phyloP scores from a whole-genome alignment of 1,140 invertebrate genomes.

The Papilio xuthus region DNA sequence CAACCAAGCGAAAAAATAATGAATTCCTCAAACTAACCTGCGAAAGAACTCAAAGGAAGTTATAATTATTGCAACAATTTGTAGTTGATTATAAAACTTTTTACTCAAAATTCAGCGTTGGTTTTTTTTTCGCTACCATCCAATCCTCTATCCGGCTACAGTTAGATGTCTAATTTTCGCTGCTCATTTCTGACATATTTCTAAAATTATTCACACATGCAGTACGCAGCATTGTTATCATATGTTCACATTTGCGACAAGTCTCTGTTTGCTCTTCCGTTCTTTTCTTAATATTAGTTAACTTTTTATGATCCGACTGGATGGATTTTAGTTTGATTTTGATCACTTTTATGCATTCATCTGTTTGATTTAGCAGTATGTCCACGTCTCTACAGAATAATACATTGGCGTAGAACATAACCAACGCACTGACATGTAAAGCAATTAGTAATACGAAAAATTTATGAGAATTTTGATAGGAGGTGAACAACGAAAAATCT shows the following conservation, averaged over 20 bases:
- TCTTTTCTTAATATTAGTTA: slow-evolving; percentile 59
- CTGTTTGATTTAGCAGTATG: slow-evolving; percentile 57
- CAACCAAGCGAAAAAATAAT: slow-evolving; percentile 17
- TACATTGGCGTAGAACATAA: slow-evolving; percentile 60
- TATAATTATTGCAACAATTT: background rate
- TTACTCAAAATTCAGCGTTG: background rate
- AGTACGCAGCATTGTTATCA: slow-evolving; percentile 51
- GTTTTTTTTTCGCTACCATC: background rate
- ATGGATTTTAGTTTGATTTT: slow-evolving; percentile 61
- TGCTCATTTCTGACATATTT: slow-evolving; percentile 19
- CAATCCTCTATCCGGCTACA: background rate
- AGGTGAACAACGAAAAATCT: slow-evolving; percentile 61
- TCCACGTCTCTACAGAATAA: slow-evolving; percentile 66
- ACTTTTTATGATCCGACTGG: slow-evolving; percentile 57
- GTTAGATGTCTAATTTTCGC: background rate
- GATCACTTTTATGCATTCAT: slow-evolving; percentile 59
- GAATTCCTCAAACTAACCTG: background rate
- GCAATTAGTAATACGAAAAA: slow-evolving; percentile 53
- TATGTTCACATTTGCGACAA: slow-evolving; percentile 51
- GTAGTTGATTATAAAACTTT: background rate
- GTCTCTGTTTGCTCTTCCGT: slow-evolving; percentile 60
- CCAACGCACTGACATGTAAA: slow-evolving; percentile 55
- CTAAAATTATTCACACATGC: slow-evolving; percentile 1
- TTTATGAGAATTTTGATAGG: slow-evolving; percentile 60
- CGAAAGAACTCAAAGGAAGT: background rate